These are phyloP conservation scores for Euzetes globulus DNA, from an alignment of 2,888 invertebrate genomes.

Conservation along the genomic window DNA sequence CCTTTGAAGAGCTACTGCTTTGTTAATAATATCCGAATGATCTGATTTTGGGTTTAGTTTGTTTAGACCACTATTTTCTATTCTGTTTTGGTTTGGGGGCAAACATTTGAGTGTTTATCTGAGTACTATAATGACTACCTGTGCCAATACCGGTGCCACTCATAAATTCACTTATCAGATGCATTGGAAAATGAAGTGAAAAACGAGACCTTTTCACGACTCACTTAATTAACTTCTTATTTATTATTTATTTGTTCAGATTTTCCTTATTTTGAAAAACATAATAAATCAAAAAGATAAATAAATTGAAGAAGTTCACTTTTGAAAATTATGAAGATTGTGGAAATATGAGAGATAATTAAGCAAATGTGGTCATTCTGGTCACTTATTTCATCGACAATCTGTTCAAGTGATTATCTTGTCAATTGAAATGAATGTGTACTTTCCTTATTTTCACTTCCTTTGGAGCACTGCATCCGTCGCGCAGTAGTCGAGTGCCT, in stretches of 20 bases:
- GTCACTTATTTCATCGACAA: background rate
- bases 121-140: background rate
- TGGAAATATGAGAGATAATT: background rate
- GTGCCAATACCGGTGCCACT: background rate
- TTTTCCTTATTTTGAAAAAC: background rate
- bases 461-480: background rate
- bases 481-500: constrained; percentile 20
- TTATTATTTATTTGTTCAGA: background rate
- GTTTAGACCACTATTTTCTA: background rate
- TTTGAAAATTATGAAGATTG: too few species aligned
- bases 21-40: too few species aligned
- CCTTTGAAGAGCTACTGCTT: too few species aligned
- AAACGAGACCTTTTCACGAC: constrained; percentile 21
- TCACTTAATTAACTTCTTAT: constrained; percentile 13
- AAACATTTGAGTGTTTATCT: too few species aligned
- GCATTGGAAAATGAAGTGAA: constrained; percentile 18
- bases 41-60: background rate
- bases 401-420: background rate
- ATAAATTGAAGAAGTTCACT: background rate
- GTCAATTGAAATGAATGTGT: background rate
- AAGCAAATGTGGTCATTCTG: too few species aligned
- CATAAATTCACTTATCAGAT: background rate
- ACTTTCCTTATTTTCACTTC: constrained; percentile 21
- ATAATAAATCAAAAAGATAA: background rate
- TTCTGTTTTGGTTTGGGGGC: too few species aligned